phyloP scores from a whole-genome alignment of 2,113 vertebrate genomes.

The Mastomys natalensis region DNA sequence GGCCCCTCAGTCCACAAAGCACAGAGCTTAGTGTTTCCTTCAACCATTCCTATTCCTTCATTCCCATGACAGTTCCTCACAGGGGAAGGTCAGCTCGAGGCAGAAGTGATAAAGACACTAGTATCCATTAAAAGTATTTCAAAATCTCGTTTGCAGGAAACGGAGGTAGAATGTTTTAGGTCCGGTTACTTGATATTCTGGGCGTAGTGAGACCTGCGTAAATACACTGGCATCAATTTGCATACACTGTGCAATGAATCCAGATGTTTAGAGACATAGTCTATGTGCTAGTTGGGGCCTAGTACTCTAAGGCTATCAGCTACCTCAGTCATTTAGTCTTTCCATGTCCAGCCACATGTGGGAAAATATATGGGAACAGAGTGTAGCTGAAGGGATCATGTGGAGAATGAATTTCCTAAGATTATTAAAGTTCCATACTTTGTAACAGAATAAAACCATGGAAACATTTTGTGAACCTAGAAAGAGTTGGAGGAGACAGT shows the following conservation, averaged over 20 bases:
- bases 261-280: not conserved
- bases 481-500: not conserved
- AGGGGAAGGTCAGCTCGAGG: not conserved
- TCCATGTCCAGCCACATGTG: not conserved
- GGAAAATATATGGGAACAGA: not conserved
- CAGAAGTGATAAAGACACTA: not conserved
- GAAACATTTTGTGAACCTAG: not conserved
- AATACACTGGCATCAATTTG: conserved; percentile 21
- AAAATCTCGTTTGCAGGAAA: not conserved
- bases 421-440: not conserved
- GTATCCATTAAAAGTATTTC: not conserved
- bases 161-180: not conserved
- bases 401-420: not conserved
- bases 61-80: not conserved
- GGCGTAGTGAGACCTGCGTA: not conserved
- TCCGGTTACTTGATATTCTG: not conserved
- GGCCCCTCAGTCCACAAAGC: not conserved
- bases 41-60: not conserved
- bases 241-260: not conserved
- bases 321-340: not conserved
- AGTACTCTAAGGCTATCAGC: not conserved
- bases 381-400: not conserved
- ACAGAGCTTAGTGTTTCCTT: not conserved
- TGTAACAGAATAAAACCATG: not conserved
- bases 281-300: not conserved